These are phyloP conservation scores for Scaptomyza reducta DNA, from an alignment of 2,888 invertebrate species.

Conservation along the genomic window DNA sequence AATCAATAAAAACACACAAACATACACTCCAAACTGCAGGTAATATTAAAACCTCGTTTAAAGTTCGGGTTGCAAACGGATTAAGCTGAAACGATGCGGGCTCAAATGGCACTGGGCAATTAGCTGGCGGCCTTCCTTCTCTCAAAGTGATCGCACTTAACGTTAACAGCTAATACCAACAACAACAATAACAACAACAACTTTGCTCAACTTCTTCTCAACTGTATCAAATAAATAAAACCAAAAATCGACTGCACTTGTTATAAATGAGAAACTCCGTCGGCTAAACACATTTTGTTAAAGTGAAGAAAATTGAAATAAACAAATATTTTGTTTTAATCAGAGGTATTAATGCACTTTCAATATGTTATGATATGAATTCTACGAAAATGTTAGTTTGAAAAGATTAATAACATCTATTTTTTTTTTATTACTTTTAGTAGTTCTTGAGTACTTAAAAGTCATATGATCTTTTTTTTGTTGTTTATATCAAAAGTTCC, in stretches of 20 bases:
- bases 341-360: constrained; percentile 29
- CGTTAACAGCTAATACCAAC: constrained; percentile 3
- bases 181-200: constrained; percentile 1
- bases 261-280: constrained; percentile 46
- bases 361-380: no score
- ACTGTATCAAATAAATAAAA: constrained; percentile 27
- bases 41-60: constrained; percentile 32
- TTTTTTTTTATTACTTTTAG: no score
- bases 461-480: no score
- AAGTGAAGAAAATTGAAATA: constrained; percentile 8
- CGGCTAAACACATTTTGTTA: constrained; percentile 45
- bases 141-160: constrained; percentile 26
- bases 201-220: constrained; percentile 23
- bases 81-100: constrained; percentile 49
- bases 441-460: no score
- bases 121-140: constrained; percentile 31
- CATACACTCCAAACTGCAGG: constrained; percentile 26
- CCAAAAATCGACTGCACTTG: constrained; percentile 20
- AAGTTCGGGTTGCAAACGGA: constrained; percentile 52
- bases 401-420: no score
- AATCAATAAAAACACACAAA: constrained; percentile 9
- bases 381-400: no score
- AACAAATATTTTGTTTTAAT: neutral
- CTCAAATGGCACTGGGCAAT: constrained; percentile 34
- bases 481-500: no score